Evolutionary conservation across 2,888 invertebrate species (phyloP).

Genomic region (Ochlodes sylvanus): DNA sequence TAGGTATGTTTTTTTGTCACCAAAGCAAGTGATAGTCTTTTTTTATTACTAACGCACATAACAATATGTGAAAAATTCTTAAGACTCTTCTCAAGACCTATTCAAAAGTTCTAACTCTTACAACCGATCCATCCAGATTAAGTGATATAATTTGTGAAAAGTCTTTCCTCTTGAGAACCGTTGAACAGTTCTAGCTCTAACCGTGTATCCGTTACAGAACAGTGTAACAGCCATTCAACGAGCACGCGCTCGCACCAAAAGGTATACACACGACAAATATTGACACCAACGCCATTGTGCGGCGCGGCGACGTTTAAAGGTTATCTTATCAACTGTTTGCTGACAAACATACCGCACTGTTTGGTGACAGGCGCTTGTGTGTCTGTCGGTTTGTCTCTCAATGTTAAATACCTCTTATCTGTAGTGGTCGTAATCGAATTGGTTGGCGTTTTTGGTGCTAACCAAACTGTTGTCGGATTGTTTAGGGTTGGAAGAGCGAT

Average conservation of each 20-base stretch:
- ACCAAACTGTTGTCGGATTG: constrained; percentile 1
- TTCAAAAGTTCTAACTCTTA: too few relatives aligned
- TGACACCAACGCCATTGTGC: constrained; percentile 77
- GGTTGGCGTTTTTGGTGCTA: constrained; percentile 14
- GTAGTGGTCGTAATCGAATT: constrained; percentile 65
- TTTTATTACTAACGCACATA: too few relatives aligned
- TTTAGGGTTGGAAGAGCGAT: constrained; percentile 14
- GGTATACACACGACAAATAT: constrained; percentile 79
- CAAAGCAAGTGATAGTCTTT: too few relatives aligned
- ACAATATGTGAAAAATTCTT: too few relatives aligned
- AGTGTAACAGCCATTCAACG: constrained; percentile 56
- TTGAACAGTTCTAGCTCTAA: too few relatives aligned
- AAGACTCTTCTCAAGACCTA: too few relatives aligned
- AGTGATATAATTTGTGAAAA: too few relatives aligned
- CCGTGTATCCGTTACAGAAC: constrained; percentile 42
- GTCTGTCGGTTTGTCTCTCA: constrained; percentile 76
- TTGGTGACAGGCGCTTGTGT: constrained; percentile 78
- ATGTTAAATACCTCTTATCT: constrained; percentile 61
- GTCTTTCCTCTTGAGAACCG: too few relatives aligned
- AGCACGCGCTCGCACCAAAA: constrained; percentile 78
- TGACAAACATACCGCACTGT: constrained; percentile 68
- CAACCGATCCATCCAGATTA: too few relatives aligned
- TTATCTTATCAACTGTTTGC: constrained; percentile 83
- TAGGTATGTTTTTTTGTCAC: too few relatives aligned
- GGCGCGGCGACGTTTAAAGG: constrained; percentile 74